Conservation (phyloP, 2,888 invertebrate genomes). For the Incurvaria masculella region DNA sequence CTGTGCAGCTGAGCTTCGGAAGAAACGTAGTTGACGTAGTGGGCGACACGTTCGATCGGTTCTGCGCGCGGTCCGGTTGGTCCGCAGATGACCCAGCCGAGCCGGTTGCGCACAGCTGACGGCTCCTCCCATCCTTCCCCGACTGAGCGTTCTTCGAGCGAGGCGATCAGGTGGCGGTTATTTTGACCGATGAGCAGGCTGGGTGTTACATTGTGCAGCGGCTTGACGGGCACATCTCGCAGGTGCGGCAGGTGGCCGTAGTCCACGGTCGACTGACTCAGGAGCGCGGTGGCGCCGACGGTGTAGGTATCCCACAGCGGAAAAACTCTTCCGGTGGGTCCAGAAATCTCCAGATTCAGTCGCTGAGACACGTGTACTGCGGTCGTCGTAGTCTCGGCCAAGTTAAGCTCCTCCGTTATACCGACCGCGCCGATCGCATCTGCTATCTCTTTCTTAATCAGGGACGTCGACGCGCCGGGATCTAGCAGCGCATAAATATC, state of each 20-base stretch:
- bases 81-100: not conserved
- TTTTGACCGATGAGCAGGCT: not conserved
- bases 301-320: not conserved
- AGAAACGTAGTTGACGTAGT: no score
- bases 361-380: not conserved
- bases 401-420: not conserved
- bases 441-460: slow-evolving; percentile 10
- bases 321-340: not conserved
- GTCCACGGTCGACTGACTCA: not conserved
- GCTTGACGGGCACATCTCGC: not conserved
- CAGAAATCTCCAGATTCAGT: not conserved
- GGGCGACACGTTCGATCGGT: no score
- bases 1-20: no score
- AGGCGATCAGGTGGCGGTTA: not conserved
- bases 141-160: not conserved
- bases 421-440: not conserved
- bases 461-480: slow-evolving; percentile 12
- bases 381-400: not conserved
- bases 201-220: not conserved
- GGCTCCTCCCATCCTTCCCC: not conserved
- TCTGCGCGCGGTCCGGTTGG: no score
- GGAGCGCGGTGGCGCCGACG: not conserved
- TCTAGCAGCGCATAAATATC: slow-evolving; percentile 12
- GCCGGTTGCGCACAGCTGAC: not conserved
- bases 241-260: not conserved